A percentile compares a stretch with the other conserved stretches of the same genome.
Evolutionary conservation across 2,888 invertebrate species (phyloP).

Genomic region (Phragmatobia fuliginosa): DNA sequence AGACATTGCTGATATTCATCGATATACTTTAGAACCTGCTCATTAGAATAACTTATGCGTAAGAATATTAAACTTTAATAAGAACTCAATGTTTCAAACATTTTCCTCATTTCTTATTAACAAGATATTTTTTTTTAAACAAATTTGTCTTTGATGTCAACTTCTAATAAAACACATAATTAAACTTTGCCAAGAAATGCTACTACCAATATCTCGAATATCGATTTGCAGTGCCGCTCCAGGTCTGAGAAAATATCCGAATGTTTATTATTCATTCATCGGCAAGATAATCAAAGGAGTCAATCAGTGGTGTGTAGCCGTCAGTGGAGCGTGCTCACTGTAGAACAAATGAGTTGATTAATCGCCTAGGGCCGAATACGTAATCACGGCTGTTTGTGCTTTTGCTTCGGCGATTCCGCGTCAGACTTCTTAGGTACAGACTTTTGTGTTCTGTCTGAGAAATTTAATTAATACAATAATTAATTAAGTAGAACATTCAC

Average conservation of each 20-base stretch:
- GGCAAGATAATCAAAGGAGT: constrained; percentile 62
- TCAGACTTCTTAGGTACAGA: constrained; percentile 26
- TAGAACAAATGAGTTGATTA: constrained; percentile 64
- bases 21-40: not conserved
- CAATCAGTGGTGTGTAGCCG: constrained; percentile 55
- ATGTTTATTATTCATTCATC: constrained; percentile 61
- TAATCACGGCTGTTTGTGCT: constrained; percentile 53
- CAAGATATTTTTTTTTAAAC: not conserved
- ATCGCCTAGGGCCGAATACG: constrained; percentile 51
- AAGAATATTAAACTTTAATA: not conserved
- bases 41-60: not conserved
- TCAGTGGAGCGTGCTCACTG: constrained; percentile 54
- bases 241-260: constrained; percentile 39
- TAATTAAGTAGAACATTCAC: constrained; percentile 2
- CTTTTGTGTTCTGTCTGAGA: not conserved
- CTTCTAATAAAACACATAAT: not conserved
- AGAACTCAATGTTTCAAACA: not conserved
- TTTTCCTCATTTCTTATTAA: not conserved
- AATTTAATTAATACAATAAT: constrained; percentile 8
- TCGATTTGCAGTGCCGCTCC: constrained; percentile 1
- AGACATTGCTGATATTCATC: not conserved
- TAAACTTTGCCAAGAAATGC: not conserved
- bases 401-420: constrained; percentile 34
- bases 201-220: constrained; percentile 2
- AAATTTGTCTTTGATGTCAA: constrained; percentile 1